A percentile compares a stretch with the other conserved stretches of the same genome.
These are phyloP conservation scores for Nothobranchius furzeri DNA, from an alignment of 2,113 vertebrate species.

Conservation along the genomic window DNA sequence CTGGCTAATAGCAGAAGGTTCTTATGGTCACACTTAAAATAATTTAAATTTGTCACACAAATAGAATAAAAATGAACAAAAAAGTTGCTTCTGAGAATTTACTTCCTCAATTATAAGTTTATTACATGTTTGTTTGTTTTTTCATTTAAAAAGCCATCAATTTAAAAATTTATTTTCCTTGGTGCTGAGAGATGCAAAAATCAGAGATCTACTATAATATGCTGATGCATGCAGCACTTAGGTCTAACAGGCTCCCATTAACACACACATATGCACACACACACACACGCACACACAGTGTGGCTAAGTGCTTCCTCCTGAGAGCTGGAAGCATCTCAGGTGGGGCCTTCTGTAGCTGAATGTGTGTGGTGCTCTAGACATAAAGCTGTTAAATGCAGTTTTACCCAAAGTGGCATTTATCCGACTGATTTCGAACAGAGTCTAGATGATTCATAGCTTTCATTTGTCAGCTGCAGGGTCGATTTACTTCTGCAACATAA, in stretches of 20 bases:
- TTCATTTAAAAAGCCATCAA: not conserved
- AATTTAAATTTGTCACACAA: too few species aligned
- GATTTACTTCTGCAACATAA: conserved; percentile 32
- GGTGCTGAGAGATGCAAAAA: conserved; percentile 1
- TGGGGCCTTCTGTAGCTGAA: conserved; percentile 22
- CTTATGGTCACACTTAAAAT: too few species aligned
- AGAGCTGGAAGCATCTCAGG: conserved; percentile 39
- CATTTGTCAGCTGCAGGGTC: conserved; percentile 33
- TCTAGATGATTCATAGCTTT: conserved; percentile 52
- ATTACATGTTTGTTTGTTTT: not conserved
- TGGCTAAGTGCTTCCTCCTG: conserved; percentile 44
- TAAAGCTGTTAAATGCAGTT: conserved; percentile 24
- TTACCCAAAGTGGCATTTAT: conserved; percentile 13
- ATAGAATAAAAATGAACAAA: too few species aligned
- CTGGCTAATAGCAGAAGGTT: too few species aligned
- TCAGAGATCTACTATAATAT: conserved; percentile 6
- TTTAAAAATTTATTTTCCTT: not conserved
- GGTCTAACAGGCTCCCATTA: conserved; percentile 44
- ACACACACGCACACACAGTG: conserved; percentile 43
- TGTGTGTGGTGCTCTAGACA: conserved; percentile 15
- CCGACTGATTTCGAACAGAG: conserved; percentile 25
- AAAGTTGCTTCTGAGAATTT: too few species aligned
- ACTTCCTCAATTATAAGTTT: not conserved
- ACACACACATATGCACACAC: conserved; percentile 26
- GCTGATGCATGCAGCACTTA: conserved; percentile 29